phyloP scores from a whole-genome alignment of 2,888 invertebrate genomes.

The Parnassius mnemosyne region DNA sequence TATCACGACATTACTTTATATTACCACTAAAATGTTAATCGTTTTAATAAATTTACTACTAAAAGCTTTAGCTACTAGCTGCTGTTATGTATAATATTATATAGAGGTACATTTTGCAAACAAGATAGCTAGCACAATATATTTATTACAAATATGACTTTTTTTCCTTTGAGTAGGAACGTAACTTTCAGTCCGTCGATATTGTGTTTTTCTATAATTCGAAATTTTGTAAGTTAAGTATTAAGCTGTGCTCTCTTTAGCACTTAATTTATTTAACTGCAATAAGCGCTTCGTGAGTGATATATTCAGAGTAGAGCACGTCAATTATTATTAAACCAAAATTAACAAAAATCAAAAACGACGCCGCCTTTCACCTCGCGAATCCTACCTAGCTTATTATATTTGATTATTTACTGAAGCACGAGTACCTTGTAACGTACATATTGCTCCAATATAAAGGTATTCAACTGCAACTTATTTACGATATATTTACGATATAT shows the following conservation, averaged over 20 bases:
- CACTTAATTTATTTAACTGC: constrained; percentile 11
- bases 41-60: constrained; percentile 40
- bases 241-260: constrained; percentile 3
- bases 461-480: constrained; percentile 44
- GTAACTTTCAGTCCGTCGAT: background rate
- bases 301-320: constrained; percentile 50
- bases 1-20: constrained; percentile 54
- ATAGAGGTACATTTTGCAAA: too few species aligned
- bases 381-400: constrained; percentile 59
- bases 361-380: constrained; percentile 52
- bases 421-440: constrained; percentile 41
- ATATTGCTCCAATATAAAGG: constrained; percentile 55
- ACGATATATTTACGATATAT: constrained; percentile 41
- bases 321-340: constrained; percentile 44
- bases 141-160: background rate
- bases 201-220: constrained; percentile 40
- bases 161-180: background rate
- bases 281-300: constrained; percentile 35
- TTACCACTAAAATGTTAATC: constrained; percentile 43
- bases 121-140: background rate
- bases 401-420: constrained; percentile 50
- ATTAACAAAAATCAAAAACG: constrained; percentile 51
- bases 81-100: too few species aligned
- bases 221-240: background rate
- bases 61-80: background rate